These are phyloP conservation scores for Hycleus cichorii DNA, from an alignment of 1,140 invertebrate genomes.

Conservation along the genomic window DNA sequence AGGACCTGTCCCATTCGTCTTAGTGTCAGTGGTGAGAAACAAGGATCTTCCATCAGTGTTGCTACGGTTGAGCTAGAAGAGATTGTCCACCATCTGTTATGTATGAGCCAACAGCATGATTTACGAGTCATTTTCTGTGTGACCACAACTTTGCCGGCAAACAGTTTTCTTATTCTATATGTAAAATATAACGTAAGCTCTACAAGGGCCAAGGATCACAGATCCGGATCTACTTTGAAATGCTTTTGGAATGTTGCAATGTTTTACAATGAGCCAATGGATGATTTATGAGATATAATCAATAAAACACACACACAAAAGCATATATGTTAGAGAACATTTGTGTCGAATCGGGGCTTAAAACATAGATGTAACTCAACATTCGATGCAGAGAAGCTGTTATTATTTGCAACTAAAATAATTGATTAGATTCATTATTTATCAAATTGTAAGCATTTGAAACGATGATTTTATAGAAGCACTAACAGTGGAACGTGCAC, in stretches of 20 bases:
- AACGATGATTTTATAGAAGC: too few relatives aligned
- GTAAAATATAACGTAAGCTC: conserved; percentile 16
- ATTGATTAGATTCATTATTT: too few relatives aligned
- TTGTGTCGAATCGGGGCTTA: too few relatives aligned
- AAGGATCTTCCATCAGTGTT: conserved; percentile 23
- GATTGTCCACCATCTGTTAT: conserved; percentile 20
- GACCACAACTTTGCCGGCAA: conserved; percentile 3
- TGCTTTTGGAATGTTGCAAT: conserved; percentile 2
- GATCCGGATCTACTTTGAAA: conserved; percentile 8
- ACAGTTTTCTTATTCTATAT: conserved; percentile 14
- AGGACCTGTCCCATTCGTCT: conserved; percentile 27
- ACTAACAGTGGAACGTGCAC: too few relatives aligned
- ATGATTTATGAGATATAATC: conserved; percentile 3
- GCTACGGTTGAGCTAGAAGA: conserved; percentile 1
- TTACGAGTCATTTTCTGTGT: conserved; percentile 7
- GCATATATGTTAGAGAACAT: too few relatives aligned
- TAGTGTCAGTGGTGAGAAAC: conserved; percentile 22
- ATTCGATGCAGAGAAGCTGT: too few relatives aligned
- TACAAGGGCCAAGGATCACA: conserved; percentile 1
- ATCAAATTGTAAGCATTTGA: too few relatives aligned
- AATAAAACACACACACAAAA: too few relatives aligned
- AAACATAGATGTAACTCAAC: too few relatives aligned
- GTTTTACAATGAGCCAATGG: conserved; percentile 9
- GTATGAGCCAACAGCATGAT: conserved; percentile 18
- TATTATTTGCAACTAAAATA: too few relatives aligned